These are phyloP conservation scores for Musca vetustissima DNA, from an alignment of 1,140 invertebrate species.

Conservation along the genomic window DNA sequence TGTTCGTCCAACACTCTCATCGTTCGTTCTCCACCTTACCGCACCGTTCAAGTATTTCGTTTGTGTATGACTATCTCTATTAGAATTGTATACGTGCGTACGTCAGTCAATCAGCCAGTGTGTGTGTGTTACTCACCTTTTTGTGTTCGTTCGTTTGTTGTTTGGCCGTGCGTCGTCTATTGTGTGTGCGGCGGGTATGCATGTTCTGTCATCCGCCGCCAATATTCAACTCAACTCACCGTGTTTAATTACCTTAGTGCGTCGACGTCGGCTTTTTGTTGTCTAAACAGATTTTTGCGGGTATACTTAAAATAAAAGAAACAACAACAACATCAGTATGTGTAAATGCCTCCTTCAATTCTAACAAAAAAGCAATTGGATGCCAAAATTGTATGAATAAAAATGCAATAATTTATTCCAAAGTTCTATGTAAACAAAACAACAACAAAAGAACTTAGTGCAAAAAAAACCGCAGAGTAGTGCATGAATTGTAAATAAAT, in stretches of 20 bases:
- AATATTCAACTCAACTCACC: slow-evolving; percentile 13
- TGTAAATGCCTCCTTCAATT: not conserved
- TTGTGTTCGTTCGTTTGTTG: too few species aligned
- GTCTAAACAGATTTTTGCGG: not conserved
- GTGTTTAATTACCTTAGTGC: slow-evolving; percentile 23
- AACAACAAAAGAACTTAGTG: too few species aligned
- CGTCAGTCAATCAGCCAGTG: not conserved
- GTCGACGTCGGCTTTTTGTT: slow-evolving; percentile 11
- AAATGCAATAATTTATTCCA: too few species aligned
- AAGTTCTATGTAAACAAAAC: too few species aligned
- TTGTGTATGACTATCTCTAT: not conserved
- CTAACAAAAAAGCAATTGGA: too few species aligned
- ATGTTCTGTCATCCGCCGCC: too few species aligned
- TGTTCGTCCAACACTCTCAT: too few species aligned
- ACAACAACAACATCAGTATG: not conserved
- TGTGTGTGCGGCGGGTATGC: not conserved
- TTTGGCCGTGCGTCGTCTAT: not conserved
- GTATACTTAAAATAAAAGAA: not conserved
- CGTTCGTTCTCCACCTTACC: not conserved
- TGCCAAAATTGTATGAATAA: too few species aligned
- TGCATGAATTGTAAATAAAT: too few species aligned
- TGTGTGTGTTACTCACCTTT: slow-evolving; percentile 3
- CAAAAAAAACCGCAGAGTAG: too few species aligned
- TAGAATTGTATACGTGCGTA: not conserved
- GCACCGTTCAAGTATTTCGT: too few species aligned